phyloP scores from a whole-genome alignment of 1,140 invertebrate species.

The Pectinophora gossypiella region DNA sequence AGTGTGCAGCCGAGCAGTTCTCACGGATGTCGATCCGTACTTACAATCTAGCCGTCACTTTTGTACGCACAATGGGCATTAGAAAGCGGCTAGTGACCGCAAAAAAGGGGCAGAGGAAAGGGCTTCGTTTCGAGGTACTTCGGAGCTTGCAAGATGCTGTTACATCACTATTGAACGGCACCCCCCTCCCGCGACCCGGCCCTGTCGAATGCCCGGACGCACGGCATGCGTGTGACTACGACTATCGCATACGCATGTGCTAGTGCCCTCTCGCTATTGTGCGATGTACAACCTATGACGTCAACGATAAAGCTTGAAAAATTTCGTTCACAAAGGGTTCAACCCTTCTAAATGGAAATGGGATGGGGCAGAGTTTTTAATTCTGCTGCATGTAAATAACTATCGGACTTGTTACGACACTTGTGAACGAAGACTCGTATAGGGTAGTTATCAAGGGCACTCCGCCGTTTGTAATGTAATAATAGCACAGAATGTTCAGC shows the following conservation, averaged over 20 bases:
- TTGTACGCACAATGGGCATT: conserved; percentile 58
- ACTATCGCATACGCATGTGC: conserved; percentile 31
- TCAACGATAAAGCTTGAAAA: conserved; percentile 45
- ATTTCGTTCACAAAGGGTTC: conserved; percentile 61
- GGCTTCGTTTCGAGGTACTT: conserved; percentile 53
- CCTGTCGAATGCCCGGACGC: conserved; percentile 21
- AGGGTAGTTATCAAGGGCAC: conserved; percentile 69
- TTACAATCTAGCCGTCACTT: conserved; percentile 43
- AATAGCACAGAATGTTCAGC: conserved; percentile 60
- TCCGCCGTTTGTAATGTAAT: conserved; percentile 66
- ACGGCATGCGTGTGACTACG: conserved; percentile 25
- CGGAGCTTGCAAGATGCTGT: conserved; percentile 48
- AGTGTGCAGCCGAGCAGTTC: conserved; percentile 38
- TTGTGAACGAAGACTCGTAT: conserved; percentile 59
- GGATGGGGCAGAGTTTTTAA: conserved; percentile 70
- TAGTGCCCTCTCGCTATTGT: conserved; percentile 47
- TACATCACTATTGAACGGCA: conserved; percentile 47
- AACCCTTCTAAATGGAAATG: conserved; percentile 61
- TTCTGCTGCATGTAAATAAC: conserved; percentile 70
- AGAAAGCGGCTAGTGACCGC: conserved; percentile 67
- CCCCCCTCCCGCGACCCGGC: conserved; percentile 27
- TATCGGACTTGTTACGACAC: conserved; percentile 71
- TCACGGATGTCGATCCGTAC: conserved; percentile 55
- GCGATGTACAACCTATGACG: conserved; percentile 48
- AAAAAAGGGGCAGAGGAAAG: conserved; percentile 65